A percentile compares a stretch with the other conserved stretches of the same genome.
Conservation (phyloP, 35 echinoderm and acorn worm genomes). For the Eucidaris tribuloides region DNA sequence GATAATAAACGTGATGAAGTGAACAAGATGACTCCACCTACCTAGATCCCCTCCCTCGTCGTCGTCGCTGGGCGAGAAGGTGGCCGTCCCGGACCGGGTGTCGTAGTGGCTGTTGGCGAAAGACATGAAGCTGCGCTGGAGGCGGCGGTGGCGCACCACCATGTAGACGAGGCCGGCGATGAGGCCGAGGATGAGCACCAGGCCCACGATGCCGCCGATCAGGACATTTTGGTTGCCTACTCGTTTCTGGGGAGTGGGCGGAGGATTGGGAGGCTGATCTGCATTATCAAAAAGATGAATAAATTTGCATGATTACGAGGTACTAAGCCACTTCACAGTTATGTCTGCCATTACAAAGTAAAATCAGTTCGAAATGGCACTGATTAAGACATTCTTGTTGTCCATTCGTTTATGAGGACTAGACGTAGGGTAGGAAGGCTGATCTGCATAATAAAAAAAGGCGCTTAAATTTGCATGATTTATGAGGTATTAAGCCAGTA, state of each 20-base stretch:
- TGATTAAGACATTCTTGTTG: too few relatives aligned
- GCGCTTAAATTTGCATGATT: too few relatives aligned
- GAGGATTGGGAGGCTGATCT: not conserved
- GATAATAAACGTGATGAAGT: too few relatives aligned
- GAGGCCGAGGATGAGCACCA: conserved; percentile 31
- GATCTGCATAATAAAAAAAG: too few relatives aligned
- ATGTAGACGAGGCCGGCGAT: conserved; percentile 72
- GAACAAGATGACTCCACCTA: too few relatives aligned
- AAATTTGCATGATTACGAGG: too few relatives aligned
- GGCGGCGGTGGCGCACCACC: conserved; percentile 77
- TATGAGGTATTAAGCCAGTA: too few relatives aligned
- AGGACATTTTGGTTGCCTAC: not conserved
- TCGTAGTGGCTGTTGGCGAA: conserved; percentile 99
- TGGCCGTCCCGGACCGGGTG: conserved; percentile 81
- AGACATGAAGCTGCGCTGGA: conserved; percentile 95
- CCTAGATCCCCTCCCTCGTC: conserved; percentile 67
- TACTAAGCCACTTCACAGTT: too few relatives aligned
- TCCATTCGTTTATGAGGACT: too few relatives aligned
- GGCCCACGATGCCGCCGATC: conserved; percentile 21
- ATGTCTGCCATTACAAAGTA: too few relatives aligned
- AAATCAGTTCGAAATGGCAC: too few relatives aligned
- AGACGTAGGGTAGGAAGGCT: too few relatives aligned
- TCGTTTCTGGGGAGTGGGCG: not conserved
- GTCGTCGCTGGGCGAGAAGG: conserved; percentile 48
- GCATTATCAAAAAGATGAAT: not conserved